Percentiles rank a stretch among this genome's conserved stretches.
phyloP scores from a whole-genome alignment of 2,797 vertebrate species.

The Hirundo rustica region DNA sequence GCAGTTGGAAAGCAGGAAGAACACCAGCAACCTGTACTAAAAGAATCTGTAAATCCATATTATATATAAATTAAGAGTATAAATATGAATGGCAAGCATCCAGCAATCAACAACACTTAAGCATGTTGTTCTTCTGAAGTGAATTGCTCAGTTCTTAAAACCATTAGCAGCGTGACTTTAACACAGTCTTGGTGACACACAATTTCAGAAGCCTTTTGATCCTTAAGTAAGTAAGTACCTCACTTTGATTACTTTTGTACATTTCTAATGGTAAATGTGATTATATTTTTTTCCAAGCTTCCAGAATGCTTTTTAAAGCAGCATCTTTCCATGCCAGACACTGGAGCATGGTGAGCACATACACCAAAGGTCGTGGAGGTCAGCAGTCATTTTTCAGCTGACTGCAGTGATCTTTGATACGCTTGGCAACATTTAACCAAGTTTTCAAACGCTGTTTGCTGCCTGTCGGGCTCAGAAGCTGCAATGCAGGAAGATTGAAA shows the following conservation, averaged over 20 bases:
- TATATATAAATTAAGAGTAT: neutral
- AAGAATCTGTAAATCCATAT: neutral
- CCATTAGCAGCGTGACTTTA: neutral
- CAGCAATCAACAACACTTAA: neutral
- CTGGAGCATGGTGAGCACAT: neutral
- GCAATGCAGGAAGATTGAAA: neutral
- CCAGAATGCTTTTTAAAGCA: neutral
- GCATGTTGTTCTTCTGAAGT: neutral
- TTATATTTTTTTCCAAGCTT: neutral
- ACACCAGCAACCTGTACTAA: neutral
- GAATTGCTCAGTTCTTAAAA: neutral
- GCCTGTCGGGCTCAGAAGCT: neutral
- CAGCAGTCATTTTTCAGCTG: neutral
- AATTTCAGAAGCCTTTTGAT: neutral
- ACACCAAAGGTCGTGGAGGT: neutral
- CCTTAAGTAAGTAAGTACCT: neutral
- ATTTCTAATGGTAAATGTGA: neutral
- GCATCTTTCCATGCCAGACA: neutral
- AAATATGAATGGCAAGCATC: neutral
- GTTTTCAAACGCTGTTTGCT: neutral
- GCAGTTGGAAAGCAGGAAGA: neutral
- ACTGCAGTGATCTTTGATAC: neutral
- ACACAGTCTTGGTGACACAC: neutral
- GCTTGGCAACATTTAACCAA: neutral
- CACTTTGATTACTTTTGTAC: neutral